Percentiles rank a stretch among this genome's conserved stretches.
phyloP scores from a whole-genome alignment of 2,797 vertebrate species.

The Xiphorhynchus erythropygius region DNA sequence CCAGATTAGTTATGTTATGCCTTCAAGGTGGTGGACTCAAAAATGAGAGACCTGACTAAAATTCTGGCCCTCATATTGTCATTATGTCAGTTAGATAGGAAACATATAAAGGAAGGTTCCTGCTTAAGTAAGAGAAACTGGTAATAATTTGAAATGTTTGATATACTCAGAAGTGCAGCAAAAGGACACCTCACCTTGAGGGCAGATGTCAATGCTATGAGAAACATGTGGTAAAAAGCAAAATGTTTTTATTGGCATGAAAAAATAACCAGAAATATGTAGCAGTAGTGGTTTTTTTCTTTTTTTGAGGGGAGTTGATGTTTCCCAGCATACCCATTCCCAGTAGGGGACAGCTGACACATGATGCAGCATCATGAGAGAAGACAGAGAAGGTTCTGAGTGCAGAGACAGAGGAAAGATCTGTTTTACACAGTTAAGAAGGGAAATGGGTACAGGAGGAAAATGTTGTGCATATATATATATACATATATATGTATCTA shows the following conservation, averaged over 20 bases:
- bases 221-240: neutral
- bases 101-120: constrained; percentile 4
- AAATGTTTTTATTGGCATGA: constrained; percentile 14
- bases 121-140: constrained; percentile 16
- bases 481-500: too few species aligned
- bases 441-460: neutral
- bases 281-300: neutral
- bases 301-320: neutral
- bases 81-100: constrained; percentile 16
- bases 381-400: neutral
- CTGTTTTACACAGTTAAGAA: neutral
- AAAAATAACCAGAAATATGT: neutral
- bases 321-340: neutral
- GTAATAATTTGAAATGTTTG: constrained; percentile 29
- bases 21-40: neutral
- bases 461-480: neutral
- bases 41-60: constrained; percentile 3
- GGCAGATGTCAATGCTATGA: constrained; percentile 2
- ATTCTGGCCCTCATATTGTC: neutral
- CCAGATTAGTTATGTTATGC: neutral
- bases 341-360: neutral
- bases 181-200: constrained; percentile 32
- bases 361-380: neutral
- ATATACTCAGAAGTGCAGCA: neutral
- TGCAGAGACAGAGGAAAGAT: neutral